Conservation (phyloP, 2,797 vertebrate species). For the Phataginus tetradactyla region DNA sequence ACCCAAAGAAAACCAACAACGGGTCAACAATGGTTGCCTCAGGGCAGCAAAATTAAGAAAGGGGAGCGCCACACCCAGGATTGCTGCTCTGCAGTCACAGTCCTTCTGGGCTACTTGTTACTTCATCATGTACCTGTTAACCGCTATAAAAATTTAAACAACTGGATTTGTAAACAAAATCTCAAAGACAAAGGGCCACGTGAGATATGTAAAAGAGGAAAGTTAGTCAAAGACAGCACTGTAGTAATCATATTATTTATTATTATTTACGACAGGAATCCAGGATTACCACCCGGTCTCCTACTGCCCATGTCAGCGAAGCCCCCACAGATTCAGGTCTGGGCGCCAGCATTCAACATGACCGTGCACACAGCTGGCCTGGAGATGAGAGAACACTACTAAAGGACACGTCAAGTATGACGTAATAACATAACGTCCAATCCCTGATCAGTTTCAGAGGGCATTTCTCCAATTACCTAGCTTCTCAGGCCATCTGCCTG, state of each 20-base stretch:
- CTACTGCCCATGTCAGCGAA: not conserved
- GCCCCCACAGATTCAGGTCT: too few relatives aligned
- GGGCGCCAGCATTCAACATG: rapidly evolving
- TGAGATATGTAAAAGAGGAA: not conserved
- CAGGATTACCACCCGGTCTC: not conserved
- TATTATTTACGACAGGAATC: not conserved
- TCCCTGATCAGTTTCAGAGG: not conserved
- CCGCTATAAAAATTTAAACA: not conserved
- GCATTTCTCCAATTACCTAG: not conserved
- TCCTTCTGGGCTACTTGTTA: not conserved
- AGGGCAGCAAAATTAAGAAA: not conserved
- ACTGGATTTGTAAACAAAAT: not conserved
- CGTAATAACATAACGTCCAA: not conserved
- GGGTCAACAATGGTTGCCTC: not conserved
- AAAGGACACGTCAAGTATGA: not conserved
- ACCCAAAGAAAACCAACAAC: not conserved
- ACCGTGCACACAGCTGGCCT: not conserved
- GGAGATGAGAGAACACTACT: not conserved
- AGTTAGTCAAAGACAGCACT: not conserved
- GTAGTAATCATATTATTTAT: too few relatives aligned
- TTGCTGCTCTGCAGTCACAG: not conserved
- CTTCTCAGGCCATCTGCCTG: not conserved
- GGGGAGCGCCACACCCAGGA: not conserved
- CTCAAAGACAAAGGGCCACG: not conserved
- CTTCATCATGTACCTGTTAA: not conserved